Base-by-base conservation (phyloP, 1,140 invertebrate species). In the Tyrophagus putrescentiae region DNA sequence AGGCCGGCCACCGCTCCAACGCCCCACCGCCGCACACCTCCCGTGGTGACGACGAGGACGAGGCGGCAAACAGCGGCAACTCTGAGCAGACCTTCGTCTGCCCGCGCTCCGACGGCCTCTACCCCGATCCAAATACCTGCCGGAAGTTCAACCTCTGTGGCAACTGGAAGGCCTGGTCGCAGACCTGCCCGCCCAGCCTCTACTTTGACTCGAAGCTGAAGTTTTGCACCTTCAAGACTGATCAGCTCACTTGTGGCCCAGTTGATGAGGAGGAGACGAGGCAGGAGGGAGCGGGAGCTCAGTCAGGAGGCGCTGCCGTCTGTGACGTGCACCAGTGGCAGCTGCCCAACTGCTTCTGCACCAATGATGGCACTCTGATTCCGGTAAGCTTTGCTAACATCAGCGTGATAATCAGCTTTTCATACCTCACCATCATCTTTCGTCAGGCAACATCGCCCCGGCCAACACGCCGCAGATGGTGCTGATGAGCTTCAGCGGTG, bases 321-420 rank as follows among this genome's bases (percentile, higher is more conserved):
- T 94, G 89, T 69, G 81, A 91, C 65, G 74, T 78, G 1, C 72
- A 79, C 0, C 76, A 81, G 41, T 95, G 92, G 68, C 70, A 76
- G 50, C 75, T 95, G 58, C 91, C 91, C 6, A 87, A 92, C 67
- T 96, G 92, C 70, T 93, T 85, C 72, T 95, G 91, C 70, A 90
- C 87, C 4, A 84, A 84, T 68, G 87, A 93, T 73, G 88, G 87
- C 6, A 91, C 87, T 0, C 71, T 80, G 29, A 86, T 91, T 65
- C 88, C 88, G 3, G 87, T 85, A 57, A 48, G 18, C 9, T 31
- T 1, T 1, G 44, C 27, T 25, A 25, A 23, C 28, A 6, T 1
- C 9, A 18, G n/a, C 9, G 45, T 42, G 9, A 33, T 11, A 50
- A 50, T 50, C 21, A 27, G 9, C 9, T 21, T 21, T 11, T 9